phyloP scores from a whole-genome alignment of 2,113 vertebrate species.

The Alaudala cheleensis region DNA sequence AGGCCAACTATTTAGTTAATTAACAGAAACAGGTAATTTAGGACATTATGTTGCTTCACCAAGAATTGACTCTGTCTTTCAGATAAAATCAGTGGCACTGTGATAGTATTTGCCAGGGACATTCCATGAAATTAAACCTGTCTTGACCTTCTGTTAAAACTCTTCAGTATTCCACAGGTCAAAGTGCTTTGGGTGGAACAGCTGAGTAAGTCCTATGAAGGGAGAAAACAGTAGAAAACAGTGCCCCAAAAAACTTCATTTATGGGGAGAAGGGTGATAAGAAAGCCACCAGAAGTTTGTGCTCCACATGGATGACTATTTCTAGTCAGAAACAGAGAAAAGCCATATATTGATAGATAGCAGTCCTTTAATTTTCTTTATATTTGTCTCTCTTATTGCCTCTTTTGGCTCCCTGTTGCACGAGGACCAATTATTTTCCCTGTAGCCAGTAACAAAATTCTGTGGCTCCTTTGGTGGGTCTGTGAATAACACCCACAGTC shows the following conservation, averaged over 20 bases:
- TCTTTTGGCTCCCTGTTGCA: background rate
- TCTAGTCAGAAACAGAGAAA: background rate
- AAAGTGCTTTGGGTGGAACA: background rate
- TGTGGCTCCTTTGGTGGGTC: background rate
- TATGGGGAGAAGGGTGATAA: background rate
- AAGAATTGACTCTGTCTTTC: background rate
- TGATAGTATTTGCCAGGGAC: background rate
- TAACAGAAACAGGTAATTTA: background rate
- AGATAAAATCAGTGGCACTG: background rate
- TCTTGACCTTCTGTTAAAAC: background rate
- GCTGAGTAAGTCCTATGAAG: background rate
- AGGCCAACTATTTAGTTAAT: background rate
- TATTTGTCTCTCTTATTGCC: background rate
- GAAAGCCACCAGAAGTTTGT: background rate
- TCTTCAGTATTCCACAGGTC: background rate
- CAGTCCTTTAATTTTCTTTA: background rate
- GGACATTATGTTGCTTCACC: background rate
- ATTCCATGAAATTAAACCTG: background rate
- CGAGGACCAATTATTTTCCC: background rate
- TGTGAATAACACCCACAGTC: background rate
- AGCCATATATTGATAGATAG: fast-evolving
- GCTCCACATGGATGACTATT: background rate
- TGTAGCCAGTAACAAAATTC: background rate
- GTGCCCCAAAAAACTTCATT: too few species aligned
- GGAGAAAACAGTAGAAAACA: background rate